Conservation (phyloP, 1,140 invertebrate species). For the Meloidogyne chitwoodi region DNA sequence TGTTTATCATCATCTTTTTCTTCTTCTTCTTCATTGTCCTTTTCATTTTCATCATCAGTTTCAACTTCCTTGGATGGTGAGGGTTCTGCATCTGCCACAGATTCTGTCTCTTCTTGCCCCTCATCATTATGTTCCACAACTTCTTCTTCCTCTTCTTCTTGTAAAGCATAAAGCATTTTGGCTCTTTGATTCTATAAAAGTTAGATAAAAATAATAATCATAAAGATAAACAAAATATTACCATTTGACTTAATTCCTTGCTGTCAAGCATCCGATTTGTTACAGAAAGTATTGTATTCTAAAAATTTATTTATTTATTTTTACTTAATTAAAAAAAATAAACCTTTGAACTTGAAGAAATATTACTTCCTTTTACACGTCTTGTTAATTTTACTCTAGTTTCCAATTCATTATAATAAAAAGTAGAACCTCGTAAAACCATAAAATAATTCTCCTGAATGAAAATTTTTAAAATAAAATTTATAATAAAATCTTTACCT, state of each 20-base stretch:
- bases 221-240: background rate
- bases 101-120: background rate
- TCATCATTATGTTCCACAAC: background rate
- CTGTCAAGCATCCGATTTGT: constrained; percentile 14
- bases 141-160: constrained; percentile 8
- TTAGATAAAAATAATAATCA: background rate
- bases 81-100: background rate
- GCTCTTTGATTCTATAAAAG: constrained; percentile 14
- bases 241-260: constrained; percentile 24
- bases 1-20: constrained; percentile 20
- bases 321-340: background rate
- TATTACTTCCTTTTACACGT: constrained; percentile 10
- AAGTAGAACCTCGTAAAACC: constrained; percentile 74
- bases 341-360: constrained; percentile 12
- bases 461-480: background rate
- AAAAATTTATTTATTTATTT: constrained; percentile 21
- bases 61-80: background rate
- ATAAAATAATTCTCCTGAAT: constrained; percentile 74
- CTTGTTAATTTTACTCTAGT: constrained; percentile 66
- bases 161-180: constrained; percentile 8
- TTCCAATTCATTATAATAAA: constrained; percentile 95
- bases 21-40: background rate
- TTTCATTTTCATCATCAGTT: background rate
- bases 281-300: constrained; percentile 30
- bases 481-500: constrained; percentile 69